Base-by-base conservation (phyloP, 2,797 vertebrate species). In the Synanceia verrucosa region DNA sequence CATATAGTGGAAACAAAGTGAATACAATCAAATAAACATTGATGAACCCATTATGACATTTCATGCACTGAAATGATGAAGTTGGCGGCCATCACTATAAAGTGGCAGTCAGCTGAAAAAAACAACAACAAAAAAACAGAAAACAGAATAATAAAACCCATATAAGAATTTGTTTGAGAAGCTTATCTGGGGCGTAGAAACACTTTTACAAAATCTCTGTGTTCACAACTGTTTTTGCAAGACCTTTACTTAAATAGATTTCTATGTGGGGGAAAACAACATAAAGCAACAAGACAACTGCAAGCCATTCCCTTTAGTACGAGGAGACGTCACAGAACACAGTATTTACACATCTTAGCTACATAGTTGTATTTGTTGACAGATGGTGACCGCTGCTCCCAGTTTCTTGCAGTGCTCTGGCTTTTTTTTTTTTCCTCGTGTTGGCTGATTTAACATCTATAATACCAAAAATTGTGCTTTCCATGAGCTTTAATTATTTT, bases 311-410 rank as follows among this genome's bases (percentile, higher is more conserved):
- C 90, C 87, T 92, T 91, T 90, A 74, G 67, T 67, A 58, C 28
- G 52, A 85, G 58, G 61, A 82, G 68, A 79, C 21, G 50, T 81
- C 63, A 70, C 58, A 61, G 74, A 81, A 68, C 73, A 82, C 80
- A 88, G 51, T 88, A 91, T 92, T 84, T 92, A 92, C 87, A 91
- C 53, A 62, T 67, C 58, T 62, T 75, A 79, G 84, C 86, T 85
- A 88, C 73, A 86, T 88, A 12, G 76, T 62, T 82, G 34, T 63
- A 61, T 62, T 36, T 59, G 47, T 68, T 16, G 23, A 80, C 64
- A 62, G 70, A 57, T 56, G 43, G 46, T 81, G 57, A 81, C 19
- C 55, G 39, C 60, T 65, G 55, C 37, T 82, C 29, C 60, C 41
- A 50, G 51, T 81, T 79, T 74, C 76, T 86, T 90, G 87, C 89